These are phyloP conservation scores for Clanis bilineata DNA, from an alignment of 2,888 invertebrate genomes.

Conservation along the genomic window DNA sequence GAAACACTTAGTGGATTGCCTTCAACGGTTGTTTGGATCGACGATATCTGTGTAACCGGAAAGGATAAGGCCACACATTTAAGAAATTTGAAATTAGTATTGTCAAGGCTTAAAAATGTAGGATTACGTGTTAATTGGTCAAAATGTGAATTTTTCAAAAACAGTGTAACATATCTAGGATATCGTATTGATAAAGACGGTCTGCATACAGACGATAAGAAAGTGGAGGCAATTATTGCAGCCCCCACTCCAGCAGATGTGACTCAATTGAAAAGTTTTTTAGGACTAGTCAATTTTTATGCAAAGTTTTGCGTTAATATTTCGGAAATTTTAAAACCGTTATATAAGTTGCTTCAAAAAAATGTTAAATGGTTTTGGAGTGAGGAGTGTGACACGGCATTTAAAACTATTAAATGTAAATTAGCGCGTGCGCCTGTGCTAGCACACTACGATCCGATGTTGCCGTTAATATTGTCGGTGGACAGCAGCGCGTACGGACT, in stretches of 20 bases:
- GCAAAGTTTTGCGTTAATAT: slow-evolving; percentile 27
- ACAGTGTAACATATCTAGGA: background rate
- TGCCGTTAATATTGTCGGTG: slow-evolving; percentile 26
- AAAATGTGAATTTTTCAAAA: background rate
- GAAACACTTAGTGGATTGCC: background rate
- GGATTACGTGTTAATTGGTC: background rate
- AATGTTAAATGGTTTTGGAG: slow-evolving; percentile 23
- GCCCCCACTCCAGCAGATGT: slow-evolving; percentile 24
- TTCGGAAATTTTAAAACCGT: slow-evolving; percentile 26
- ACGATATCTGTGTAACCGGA: background rate
- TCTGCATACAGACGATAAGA: background rate
- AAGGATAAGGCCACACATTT: background rate
- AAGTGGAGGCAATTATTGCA: background rate
- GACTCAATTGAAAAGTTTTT: slow-evolving; percentile 25
- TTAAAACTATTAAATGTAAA: slow-evolving; percentile 18
- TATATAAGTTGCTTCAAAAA: slow-evolving; percentile 26
- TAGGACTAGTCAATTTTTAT: slow-evolving; percentile 31
- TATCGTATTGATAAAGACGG: background rate
- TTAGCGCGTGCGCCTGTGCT: slow-evolving; percentile 21
- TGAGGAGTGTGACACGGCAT: slow-evolving; percentile 18
- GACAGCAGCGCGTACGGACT: slow-evolving; percentile 26
- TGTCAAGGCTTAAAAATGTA: background rate
- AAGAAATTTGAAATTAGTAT: background rate
- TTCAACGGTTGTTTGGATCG: background rate
- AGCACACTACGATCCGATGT: slow-evolving; percentile 26